Conservation (phyloP, 1,140 invertebrate genomes). For the Trachymyrmex cornetzi region DNA sequence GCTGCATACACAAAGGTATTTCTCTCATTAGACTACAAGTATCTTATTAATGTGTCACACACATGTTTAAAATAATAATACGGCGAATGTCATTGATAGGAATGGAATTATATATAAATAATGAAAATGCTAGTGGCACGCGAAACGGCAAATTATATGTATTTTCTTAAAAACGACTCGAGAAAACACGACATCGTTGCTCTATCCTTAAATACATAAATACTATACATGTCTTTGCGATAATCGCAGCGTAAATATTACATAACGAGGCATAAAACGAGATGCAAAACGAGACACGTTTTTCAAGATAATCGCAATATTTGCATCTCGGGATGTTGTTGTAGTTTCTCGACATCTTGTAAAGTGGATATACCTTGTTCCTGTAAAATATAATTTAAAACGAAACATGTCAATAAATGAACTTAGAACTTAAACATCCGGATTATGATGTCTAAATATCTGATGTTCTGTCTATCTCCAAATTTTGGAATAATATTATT, state of each 20-base stretch:
- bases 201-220: slow-evolving; percentile 71
- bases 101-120: slow-evolving; percentile 48
- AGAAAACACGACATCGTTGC: slow-evolving; percentile 23
- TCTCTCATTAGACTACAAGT: slow-evolving; percentile 34
- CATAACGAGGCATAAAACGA: slow-evolving; percentile 18
- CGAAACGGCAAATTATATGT: slow-evolving; percentile 21
- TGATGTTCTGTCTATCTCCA: neutral
- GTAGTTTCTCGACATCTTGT: slow-evolving; percentile 89
- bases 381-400: slow-evolving; percentile 83
- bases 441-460: neutral
- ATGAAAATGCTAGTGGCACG: neutral
- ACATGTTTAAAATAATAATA: slow-evolving; percentile 44
- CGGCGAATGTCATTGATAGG: neutral
- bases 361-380: slow-evolving; percentile 91
- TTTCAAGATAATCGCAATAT: slow-evolving; percentile 69
- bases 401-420: neutral
- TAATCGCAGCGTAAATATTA: slow-evolving; percentile 34
- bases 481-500: neutral
- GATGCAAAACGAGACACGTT: neutral
- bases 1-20: slow-evolving; percentile 32
- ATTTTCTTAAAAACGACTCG: slow-evolving; percentile 62
- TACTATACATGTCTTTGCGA: slow-evolving; percentile 67
- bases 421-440: neutral
- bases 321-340: slow-evolving; percentile 81
- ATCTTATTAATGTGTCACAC: slow-evolving; percentile 27